Evolutionary conservation across 2,888 invertebrate species (phyloP), one percentile per base, ranked within the genome.

Genomic region (Chaetoderma sp.): DNA sequence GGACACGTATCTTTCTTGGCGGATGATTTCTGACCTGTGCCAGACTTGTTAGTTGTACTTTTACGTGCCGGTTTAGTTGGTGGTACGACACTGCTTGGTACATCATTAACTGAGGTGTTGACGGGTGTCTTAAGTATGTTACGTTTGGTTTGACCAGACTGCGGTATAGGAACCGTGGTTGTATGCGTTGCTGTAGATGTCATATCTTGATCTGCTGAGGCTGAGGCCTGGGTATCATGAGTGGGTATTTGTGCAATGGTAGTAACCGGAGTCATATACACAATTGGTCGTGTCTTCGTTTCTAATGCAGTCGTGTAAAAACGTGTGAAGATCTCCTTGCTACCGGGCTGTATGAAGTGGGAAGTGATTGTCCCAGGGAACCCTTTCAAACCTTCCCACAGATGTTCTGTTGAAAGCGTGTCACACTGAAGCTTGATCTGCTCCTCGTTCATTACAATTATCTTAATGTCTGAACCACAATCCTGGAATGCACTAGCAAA

Each of bases 401-500:
- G 18, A 23, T 6, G n/a, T 10, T 18, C 54, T 10, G 13, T 27
- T 36, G 39, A 36, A 10, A 54, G 28, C 13, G 13, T 10, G 10
- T 27, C 28, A 27, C 54, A 54, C 54, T 28, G 23, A 18, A 16
- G 10, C 6, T 16, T 10, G 6, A 54, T 54, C 8, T 23, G 18
- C 13, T 54, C 54, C 8, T 16, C 28, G 18, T 13, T 23, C 30
- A 54, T 28, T 6, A 54, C 23, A 8, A 28, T 13, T 13, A 54
- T 18, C 30, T 54, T 10, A 10, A 54, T 54, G 30, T 27, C 18
- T 6, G 54, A 4, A 30, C 10, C 23, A 30, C 16, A 27, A 16
- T 28, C 25, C 36, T n/a, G n/a, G n/a, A n/a, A 36, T 6, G 56
- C 56, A 16, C 21, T 30, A 27, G 59, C 59, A 59, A 61, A 61